A percentile compares a stretch with the other conserved stretches of the same genome.
Evolutionary conservation across 2,888 invertebrate genomes (phyloP).

Genomic region (Trichopoda pennipes): DNA sequence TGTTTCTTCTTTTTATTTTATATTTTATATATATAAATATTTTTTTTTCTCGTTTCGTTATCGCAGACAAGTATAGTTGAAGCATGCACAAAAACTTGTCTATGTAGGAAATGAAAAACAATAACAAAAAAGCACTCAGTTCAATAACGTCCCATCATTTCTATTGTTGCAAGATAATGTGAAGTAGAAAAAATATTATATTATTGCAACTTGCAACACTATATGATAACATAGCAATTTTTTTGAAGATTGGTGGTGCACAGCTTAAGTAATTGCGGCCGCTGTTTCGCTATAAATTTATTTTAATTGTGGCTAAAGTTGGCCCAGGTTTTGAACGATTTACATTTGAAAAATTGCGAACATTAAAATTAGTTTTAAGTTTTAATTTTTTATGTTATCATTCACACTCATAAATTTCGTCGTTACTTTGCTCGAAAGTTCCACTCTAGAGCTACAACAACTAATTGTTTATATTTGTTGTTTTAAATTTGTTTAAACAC

Average conservation of each 20-base stretch:
- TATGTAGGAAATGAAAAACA: slow-evolving; percentile 48
- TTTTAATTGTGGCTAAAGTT: background rate
- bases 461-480: background rate
- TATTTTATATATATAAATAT: background rate
- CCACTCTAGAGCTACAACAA: background rate
- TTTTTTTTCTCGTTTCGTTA: slow-evolving; percentile 43
- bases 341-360: too few species aligned
- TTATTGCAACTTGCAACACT: background rate
- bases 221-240: background rate
- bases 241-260: background rate
- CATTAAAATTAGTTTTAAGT: background rate
- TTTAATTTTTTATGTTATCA: background rate
- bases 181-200: background rate
- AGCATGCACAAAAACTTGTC: slow-evolving; percentile 63
- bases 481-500: slow-evolving; percentile 33
- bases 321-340: background rate
- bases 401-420: too few species aligned
- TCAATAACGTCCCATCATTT: slow-evolving; percentile 57
- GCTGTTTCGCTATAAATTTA: background rate
- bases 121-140: slow-evolving; percentile 36
- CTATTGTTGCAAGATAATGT: slow-evolving; percentile 10
- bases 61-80: slow-evolving; percentile 47
- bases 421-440: too few species aligned
- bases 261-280: background rate
- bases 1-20: slow-evolving; percentile 3